These are phyloP conservation scores for Chelon labrosus DNA, from an alignment of 2,797 vertebrate species.

Conservation along the genomic window DNA sequence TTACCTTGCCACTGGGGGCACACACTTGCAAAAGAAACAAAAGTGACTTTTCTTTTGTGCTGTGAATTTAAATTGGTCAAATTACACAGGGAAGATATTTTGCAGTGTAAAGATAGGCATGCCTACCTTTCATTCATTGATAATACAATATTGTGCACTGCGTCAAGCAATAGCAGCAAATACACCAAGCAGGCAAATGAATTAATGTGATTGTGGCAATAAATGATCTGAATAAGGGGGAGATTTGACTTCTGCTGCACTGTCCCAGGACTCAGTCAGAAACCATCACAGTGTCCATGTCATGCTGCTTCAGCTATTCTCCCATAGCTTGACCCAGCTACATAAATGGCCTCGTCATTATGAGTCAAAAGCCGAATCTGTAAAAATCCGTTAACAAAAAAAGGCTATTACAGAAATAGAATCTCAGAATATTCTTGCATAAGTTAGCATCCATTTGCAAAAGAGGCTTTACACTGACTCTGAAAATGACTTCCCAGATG, in stretches of 20 bases:
- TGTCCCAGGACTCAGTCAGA: slow-evolving; percentile 38
- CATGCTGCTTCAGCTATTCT: slow-evolving; percentile 48
- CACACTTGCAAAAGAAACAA: slow-evolving; percentile 39
- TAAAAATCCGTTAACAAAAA: slow-evolving; percentile 28
- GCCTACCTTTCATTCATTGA: slow-evolving; percentile 17
- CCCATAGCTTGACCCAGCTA: slow-evolving; percentile 6
- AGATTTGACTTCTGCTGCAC: slow-evolving; percentile 31
- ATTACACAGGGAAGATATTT: slow-evolving; percentile 10
- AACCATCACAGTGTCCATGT: slow-evolving; percentile 39
- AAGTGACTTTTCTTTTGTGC: slow-evolving; percentile 37
- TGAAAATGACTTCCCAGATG: background rate
- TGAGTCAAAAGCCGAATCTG: slow-evolving; percentile 43
- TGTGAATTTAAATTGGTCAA: slow-evolving; percentile 44
- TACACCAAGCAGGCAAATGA: slow-evolving; percentile 6
- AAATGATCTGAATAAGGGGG: slow-evolving; percentile 37
- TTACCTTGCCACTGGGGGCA: slow-evolving; percentile 48
- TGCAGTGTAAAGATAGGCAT: slow-evolving; percentile 6
- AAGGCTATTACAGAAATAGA: slow-evolving; percentile 13
- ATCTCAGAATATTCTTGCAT: background rate
- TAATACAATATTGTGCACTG: slow-evolving; percentile 20
- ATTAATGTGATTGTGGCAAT: slow-evolving; percentile 38
- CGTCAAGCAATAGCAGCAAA: slow-evolving; percentile 15
- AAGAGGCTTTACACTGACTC: background rate
- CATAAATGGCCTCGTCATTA: slow-evolving; percentile 10
- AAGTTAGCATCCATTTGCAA: background rate